Conservation (phyloP, 2,797 vertebrate species). For the Clarias laeviceps region DNA sequence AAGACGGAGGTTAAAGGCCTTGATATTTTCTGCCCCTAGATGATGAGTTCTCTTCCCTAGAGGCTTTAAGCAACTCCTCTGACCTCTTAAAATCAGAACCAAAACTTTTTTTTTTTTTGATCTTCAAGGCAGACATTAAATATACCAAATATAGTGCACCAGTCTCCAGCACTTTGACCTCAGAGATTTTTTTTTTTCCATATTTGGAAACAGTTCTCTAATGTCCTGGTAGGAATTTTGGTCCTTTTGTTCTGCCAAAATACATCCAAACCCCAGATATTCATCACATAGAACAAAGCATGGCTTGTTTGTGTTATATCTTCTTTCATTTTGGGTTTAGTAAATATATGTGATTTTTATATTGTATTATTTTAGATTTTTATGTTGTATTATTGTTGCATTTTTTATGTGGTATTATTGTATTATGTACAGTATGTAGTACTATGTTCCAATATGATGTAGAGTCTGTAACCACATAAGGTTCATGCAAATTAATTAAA, state of each 20-base stretch:
- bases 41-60: conserved; percentile 33
- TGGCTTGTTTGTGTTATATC: not conserved
- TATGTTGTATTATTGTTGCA: no score
- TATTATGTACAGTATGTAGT: not conserved
- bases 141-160: conserved; percentile 11
- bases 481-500: not conserved
- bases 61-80: conserved; percentile 22
- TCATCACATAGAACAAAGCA: not conserved
- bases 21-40: not conserved
- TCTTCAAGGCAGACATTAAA: not conserved
- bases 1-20: conserved; percentile 8
- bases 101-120: not conserved
- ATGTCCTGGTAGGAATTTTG: not conserved
- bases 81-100: conserved; percentile 7
- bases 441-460: not conserved
- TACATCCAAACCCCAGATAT: not conserved
- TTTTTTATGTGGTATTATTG: no score
- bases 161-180: conserved; percentile 12
- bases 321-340: not conserved
- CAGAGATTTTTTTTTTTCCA: not conserved
- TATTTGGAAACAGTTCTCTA: conserved; percentile 1
- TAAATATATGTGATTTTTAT: not conserved
- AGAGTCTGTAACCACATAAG: not conserved
- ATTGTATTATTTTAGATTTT: not conserved
- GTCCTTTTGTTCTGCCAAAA: not conserved